Conservation (phyloP, 2,113 vertebrate genomes). For the Misgurnus mizolepis region DNA sequence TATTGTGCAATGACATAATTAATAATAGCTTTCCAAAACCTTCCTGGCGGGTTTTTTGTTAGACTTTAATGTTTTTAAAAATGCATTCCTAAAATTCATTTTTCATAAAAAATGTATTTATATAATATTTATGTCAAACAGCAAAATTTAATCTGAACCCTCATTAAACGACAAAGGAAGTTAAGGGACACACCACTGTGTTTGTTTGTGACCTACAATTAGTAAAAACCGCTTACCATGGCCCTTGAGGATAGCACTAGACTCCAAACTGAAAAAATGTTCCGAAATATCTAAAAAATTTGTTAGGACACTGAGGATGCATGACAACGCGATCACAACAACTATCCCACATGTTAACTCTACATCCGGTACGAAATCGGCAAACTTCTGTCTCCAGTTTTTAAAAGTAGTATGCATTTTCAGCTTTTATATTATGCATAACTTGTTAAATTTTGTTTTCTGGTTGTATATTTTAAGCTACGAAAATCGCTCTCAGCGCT, state of each 20-base stretch:
- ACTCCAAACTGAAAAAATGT: slow-evolving; percentile 47
- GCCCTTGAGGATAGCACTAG: slow-evolving; percentile 40
- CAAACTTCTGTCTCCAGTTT: background rate
- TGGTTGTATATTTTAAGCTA: too few species aligned
- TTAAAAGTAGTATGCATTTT: slow-evolving; percentile 23
- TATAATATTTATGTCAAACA: too few species aligned
- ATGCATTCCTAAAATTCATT: too few species aligned
- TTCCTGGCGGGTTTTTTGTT: background rate
- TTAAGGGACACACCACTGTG: background rate
- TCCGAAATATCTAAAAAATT: slow-evolving; percentile 14
- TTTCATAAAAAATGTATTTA: too few species aligned
- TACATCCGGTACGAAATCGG: slow-evolving; percentile 6
- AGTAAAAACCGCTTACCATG: slow-evolving; percentile 50
- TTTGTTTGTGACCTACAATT: background rate
- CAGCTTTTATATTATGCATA: background rate
- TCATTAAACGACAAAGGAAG: background rate
- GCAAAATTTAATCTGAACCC: too few species aligned
- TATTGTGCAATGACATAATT: too few species aligned
- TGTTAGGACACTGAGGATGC: slow-evolving; percentile 33
- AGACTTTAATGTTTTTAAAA: background rate
- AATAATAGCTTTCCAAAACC: too few species aligned
- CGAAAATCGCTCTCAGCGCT: background rate
- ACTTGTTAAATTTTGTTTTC: background rate
- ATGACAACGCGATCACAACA: slow-evolving; percentile 28
- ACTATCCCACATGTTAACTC: slow-evolving; percentile 45